Evolutionary conservation across 2,797 vertebrate genomes (phyloP), one percentile per base, ranked within the genome.

Genomic region (Sebastes jordani): DNA sequence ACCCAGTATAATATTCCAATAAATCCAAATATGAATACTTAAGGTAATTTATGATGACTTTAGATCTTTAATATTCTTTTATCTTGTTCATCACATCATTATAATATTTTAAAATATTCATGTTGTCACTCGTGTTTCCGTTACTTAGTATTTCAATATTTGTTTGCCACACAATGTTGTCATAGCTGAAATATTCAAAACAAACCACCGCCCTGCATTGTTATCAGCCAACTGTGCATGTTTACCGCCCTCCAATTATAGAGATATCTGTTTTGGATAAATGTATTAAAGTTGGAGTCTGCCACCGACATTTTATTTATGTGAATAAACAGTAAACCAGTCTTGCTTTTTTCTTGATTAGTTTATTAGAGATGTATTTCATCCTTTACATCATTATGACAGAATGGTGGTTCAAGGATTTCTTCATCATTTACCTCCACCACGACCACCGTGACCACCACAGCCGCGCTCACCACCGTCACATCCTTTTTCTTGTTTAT

Each of bases 301-400:
- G 16, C 9, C 38, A 60, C 16, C 5, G 5, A 38, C 3, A 11
- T 52, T 18, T 7, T 27, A 23, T 14, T 65, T 18, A 46, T 25
- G 14, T 69, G 11, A 67, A 66, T 23, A 71, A 75, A 69, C 11
- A 63, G 30, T 7, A 59, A 70, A 58, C 2, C 62, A 34, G 38
- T 30, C 20, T 54, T 38, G 8, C 2, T 0, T 56, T 55, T 81
- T 69, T 66, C 14, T 61, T 8, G 20, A 73, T 76, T 25, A 20
- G 9, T 90, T 88, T 86, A 88, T 81, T 86, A 4, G 5, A 56
- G 2, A 59, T 66, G 7, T 32, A 14, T 54, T 72, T 46, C 5
- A 63, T 58, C 71, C 14, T 77, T 46, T 52, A 42, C 16, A 69
- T 60, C 66, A 61, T 25, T 32, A 2, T 59, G 7, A 59, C 11